A percentile compares a stretch with the other conserved stretches of the same genome.
phyloP scores from a whole-genome alignment of 2,888 invertebrate genomes.

The Acronicta alni region DNA sequence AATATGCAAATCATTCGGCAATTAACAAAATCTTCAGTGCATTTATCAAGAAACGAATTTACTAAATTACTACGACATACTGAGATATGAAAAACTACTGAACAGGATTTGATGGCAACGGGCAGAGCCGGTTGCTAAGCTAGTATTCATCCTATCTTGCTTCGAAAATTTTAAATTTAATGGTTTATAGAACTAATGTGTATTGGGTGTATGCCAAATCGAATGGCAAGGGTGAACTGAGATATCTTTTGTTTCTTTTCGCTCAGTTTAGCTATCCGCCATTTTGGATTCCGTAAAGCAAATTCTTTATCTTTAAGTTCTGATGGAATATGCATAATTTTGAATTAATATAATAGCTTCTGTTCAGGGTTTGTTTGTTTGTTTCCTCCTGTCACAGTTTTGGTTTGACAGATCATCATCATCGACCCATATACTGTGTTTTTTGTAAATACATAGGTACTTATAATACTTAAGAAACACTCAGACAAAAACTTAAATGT shows the following conservation, averaged over 20 bases:
- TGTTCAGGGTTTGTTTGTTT: too few species aligned
- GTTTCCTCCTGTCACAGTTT: too few species aligned
- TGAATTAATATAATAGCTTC: too few species aligned
- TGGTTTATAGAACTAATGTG: conserved; percentile 78
- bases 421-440: too few species aligned
- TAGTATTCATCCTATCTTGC: conserved; percentile 2
- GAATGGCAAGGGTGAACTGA: conserved; percentile 49
- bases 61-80: not conserved
- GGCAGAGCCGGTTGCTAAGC: conserved; percentile 46
- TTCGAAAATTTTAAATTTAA: conserved; percentile 72
- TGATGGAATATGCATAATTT: too few species aligned
- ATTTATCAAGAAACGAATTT: not conserved
- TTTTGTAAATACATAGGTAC: too few species aligned
- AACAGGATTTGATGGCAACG: conserved; percentile 15
- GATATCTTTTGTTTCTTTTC: conserved; percentile 59
- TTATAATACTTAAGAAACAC: too few species aligned
- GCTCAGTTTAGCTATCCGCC: conserved; percentile 34
- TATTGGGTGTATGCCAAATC: conserved; percentile 77
- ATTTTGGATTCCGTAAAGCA: conserved; percentile 18
- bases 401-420: too few species aligned
- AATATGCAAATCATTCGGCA: too few species aligned
- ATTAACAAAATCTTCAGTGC: too few species aligned
- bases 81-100: not conserved
- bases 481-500: too few species aligned
- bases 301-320: too few species aligned